Evolutionary conservation across 2,797 vertebrate species (phyloP), one percentile per base, ranked within the genome.

Genomic region (Myotis findleyi): DNA sequence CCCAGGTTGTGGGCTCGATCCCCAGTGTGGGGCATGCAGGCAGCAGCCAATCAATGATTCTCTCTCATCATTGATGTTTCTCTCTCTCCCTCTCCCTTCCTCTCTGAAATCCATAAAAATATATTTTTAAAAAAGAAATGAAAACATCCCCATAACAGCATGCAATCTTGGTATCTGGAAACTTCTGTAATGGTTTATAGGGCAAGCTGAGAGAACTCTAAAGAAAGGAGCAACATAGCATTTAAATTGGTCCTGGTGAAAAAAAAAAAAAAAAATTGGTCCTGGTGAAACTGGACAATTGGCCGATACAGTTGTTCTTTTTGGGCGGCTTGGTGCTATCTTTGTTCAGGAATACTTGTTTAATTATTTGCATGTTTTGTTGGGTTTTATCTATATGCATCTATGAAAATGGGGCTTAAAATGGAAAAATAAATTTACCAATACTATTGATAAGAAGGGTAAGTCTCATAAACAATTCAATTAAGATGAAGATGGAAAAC

Each of bases 321-420:
- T 30, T 75, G 68, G 62, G 51, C 17, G 10, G n/a, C 3, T 27
- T n/a, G 79, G 21, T 10, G 20, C 77, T 55, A 87, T 75, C 36
- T 77, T 75, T 87, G 38, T 33, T 62, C 0, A n/a, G 83, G 13
- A 55, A 12, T 16, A 41, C 8, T 85, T 92, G 9, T 68, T 64
- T 88, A 75, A 87, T 92, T 86, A 73, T 80, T 69, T 90, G 47
- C 89, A 49, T 55, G 62, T 75, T 85, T 82, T 76, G 6, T 79
- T 88, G 23, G n/a, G 21, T 51, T 92, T 90, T 93, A 83, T 41
- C 64, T 21, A 71, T 8, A 75, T 66, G 20, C 4, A 51, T 86
- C n/a, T 84, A 25, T 53, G 91, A 72, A 94, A 69, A 57, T 27
- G 17, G 82, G 49, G 55, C 25, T 77, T 25, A 13, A 86, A 68